Evolutionary conservation across 1,140 invertebrate genomes (phyloP), one percentile per base, ranked within the genome.

Genomic region (Lanistes nyassanus): DNA sequence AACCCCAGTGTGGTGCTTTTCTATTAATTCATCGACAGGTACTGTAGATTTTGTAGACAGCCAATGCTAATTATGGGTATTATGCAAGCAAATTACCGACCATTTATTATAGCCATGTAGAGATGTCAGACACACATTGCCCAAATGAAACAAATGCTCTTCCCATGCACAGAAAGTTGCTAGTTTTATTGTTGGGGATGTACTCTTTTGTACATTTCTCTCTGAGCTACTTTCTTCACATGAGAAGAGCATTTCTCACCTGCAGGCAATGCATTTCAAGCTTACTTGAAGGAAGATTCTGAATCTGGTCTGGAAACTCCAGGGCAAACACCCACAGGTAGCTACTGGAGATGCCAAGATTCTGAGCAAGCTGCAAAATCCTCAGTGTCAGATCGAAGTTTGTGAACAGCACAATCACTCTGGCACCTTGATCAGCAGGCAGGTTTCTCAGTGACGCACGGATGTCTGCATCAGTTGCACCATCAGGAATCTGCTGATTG

Each of bases 271-370:
- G n/a, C n/a, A n/a, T 16, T 13, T n/a, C 13, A n/a, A 55, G 53
- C 53, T 16, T 13, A 47, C 42, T 16, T 47, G 42, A 47, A 47
- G 19, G 19, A 47, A 47, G 42, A 2, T 9, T 3, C 42, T 47
- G 42, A 47, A 47, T 47, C 42, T 47, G 42, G 42, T 60, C 56
- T 60, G 23, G 13, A 60, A n/a, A 26, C 2, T 72, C 71, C 62
- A 82, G 76, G 0, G 78, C 76, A 34, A 83, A 83, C 29, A 86
- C 78, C 76, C 82, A 81, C 29, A 86, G n/a, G 71, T 76, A 86
- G 23, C 76, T 73, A 11, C 76, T 69, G 0, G 75, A 47, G 7
- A 85, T 37, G 2, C 80, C 77, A 3, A 82, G 70, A 16, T 77
- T 68, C 55, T 81, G 76, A 6, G 81, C 80, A 7, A 85, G 81